These are phyloP conservation scores for Drosophila affinis DNA, from an alignment of 2,888 invertebrate species.

Conservation along the genomic window DNA sequence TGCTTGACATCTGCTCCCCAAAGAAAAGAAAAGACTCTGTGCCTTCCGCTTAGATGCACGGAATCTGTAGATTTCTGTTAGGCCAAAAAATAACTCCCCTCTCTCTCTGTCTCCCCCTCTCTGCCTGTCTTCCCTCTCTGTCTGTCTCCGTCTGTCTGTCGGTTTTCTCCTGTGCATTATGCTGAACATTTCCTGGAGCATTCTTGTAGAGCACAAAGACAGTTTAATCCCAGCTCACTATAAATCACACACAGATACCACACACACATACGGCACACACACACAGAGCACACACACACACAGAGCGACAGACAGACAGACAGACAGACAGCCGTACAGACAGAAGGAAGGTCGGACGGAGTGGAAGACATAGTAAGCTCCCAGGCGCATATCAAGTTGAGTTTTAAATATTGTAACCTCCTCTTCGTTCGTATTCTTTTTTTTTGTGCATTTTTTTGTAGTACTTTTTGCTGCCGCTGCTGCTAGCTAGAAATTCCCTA, in stretches of 20 bases:
- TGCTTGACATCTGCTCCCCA: background rate
- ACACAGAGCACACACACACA: slow-evolving; percentile 21
- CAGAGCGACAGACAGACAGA: slow-evolving; percentile 12
- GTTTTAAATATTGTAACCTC: slow-evolving; percentile 71
- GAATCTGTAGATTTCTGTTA: background rate
- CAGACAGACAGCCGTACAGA: slow-evolving; percentile 17
- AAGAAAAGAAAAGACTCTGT: background rate
- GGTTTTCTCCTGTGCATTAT: slow-evolving; percentile 56
- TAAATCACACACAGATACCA: slow-evolving; percentile 64
- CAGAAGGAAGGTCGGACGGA: background rate
- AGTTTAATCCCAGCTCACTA: slow-evolving; percentile 77
- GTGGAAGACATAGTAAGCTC: slow-evolving; percentile 70
- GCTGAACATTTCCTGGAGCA: slow-evolving; percentile 66
- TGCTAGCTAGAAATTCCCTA: slow-evolving; percentile 68
- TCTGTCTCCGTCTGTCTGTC: background rate
- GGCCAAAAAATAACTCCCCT: background rate
- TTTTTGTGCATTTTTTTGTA: slow-evolving; percentile 36
- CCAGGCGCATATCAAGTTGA: slow-evolving; percentile 75
- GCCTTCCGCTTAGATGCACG: background rate
- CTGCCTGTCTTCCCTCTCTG: background rate
- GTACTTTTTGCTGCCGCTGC: slow-evolving; percentile 49
- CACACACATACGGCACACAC: slow-evolving; percentile 17
- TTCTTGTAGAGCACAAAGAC: slow-evolving; percentile 70
- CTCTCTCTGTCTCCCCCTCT: background rate
- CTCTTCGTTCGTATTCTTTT: background rate